Conservation (phyloP, 2,888 invertebrate species). For the Dendrolimus pini region DNA sequence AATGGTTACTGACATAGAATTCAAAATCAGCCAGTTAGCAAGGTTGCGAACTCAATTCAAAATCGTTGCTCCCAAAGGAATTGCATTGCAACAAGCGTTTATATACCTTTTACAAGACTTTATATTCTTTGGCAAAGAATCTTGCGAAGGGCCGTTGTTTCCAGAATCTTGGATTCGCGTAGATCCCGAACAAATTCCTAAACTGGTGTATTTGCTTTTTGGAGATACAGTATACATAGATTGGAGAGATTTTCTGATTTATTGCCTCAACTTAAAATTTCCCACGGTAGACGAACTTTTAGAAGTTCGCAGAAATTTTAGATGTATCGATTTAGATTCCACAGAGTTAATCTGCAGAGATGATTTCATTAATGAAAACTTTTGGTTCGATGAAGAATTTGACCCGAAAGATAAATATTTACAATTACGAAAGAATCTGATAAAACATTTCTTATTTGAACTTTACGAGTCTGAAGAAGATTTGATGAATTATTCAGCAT, state of each 20-base stretch:
- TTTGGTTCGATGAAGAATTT: constrained; percentile 61
- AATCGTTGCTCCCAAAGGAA: constrained; percentile 58
- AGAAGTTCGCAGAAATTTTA: constrained; percentile 58
- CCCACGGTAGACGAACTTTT: constrained; percentile 75
- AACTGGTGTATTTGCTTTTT: constrained; percentile 63
- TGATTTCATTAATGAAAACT: constrained; percentile 36
- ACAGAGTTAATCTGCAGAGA: constrained; percentile 51
- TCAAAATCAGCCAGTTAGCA: constrained; percentile 52
- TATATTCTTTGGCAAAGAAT: constrained; percentile 61
- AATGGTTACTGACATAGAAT: constrained; percentile 34
- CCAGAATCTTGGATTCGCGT: constrained; percentile 57
- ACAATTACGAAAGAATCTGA: constrained; percentile 42
- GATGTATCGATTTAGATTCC: constrained; percentile 56
- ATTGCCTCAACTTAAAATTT: constrained; percentile 72
- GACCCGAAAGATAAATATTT: constrained; percentile 31
- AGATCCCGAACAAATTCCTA: constrained; percentile 55
- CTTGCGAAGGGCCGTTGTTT: constrained; percentile 46
- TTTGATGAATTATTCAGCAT: constrained; percentile 77
- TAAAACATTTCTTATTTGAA: constrained; percentile 76
- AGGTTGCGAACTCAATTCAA: constrained; percentile 50
- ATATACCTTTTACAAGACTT: constrained; percentile 73
- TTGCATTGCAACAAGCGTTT: constrained; percentile 60
- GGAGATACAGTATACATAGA: constrained; percentile 75
- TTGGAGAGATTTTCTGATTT: constrained; percentile 82
- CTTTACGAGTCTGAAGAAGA: constrained; percentile 67